Conservation (phyloP, 2,888 invertebrate species). For the Ptilodon capucinus region DNA sequence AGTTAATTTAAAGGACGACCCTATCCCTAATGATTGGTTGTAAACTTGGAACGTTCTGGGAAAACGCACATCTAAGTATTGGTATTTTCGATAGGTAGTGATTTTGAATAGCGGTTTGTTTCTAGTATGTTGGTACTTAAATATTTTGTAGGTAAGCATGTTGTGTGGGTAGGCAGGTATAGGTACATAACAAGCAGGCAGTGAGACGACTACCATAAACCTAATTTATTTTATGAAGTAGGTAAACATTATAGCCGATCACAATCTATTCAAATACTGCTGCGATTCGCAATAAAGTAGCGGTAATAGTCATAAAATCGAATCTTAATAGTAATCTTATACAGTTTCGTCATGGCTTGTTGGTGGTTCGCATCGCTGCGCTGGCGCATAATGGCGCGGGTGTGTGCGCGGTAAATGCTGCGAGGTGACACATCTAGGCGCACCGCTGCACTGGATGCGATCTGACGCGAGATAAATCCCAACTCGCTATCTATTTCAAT, state of each 20-base stretch:
- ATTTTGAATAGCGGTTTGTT: constrained; percentile 27
- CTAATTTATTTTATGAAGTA: not conserved
- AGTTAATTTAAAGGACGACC: constrained; percentile 10
- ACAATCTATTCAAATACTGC: not conserved
- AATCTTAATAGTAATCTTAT: constrained; percentile 40
- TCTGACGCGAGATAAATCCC: constrained; percentile 68
- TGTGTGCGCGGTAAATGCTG: constrained; percentile 49
- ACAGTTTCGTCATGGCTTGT: constrained; percentile 39
- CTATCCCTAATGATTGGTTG: constrained; percentile 12
- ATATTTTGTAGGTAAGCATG: constrained; percentile 29
- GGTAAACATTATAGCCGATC: not conserved
- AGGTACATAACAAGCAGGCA: constrained; percentile 15
- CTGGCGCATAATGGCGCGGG: constrained; percentile 37
- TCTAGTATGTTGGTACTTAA: constrained; percentile 10
- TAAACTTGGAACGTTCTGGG: constrained; percentile 8
- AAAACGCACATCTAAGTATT: too few species aligned
- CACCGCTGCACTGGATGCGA: constrained; percentile 72
- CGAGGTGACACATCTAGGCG: constrained; percentile 67
- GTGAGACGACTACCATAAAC: not conserved
- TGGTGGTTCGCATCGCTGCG: constrained; percentile 33
- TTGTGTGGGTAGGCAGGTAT: constrained; percentile 29
- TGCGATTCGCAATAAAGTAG: constrained; percentile 23
- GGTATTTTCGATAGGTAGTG: too few species aligned
- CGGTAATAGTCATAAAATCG: constrained; percentile 27
- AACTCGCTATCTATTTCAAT: constrained; percentile 75